Evolutionary conservation across 2,113 vertebrate genomes (phyloP), one percentile per base, ranked within the genome.

Genomic region (Argyrosomus japonicus): DNA sequence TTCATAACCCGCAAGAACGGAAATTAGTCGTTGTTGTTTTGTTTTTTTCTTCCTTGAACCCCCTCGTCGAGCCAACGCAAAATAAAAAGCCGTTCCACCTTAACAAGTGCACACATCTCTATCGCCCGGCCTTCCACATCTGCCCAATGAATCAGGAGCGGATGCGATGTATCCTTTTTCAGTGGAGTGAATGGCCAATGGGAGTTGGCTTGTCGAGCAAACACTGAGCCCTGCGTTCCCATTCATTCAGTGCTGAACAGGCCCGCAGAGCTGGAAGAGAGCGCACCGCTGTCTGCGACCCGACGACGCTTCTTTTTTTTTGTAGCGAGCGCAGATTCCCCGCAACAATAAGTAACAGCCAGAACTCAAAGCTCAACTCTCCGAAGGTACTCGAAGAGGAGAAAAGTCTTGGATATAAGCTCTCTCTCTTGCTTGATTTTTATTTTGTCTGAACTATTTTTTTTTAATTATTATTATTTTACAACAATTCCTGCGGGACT

Each of bases 101-200:
- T 96, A 95, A 95, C 21, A 21, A 32, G 63, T 23, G 90, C 87
- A 72, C 91, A 81, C 90, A 85, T 88, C 86, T 88, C 91, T 67
- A 69, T 90, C 86, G 88, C 47, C 91, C 88, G 75, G 88, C 92
- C 91, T 91, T 83, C 88, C 90, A 84, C 92, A 91, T 91, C 88
- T 92, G 94, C 87, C 95, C 95, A 95, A 95, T 94, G 94, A 93
- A 92, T 93, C 87, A 91, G 86, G 93, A 95, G 93, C 95, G 95
- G 95, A 96, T 95, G 94, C 94, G 89, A 86, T 93, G 95, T 95
- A 95, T 96, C 95, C 93, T 94, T 92, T 95, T 95, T 92, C 93
- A 95, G 92, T 58, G 89, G 77, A 48, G 82, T 87, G 84, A 92
- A 87, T 90, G 94, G 94, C 94, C 95, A 95, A 95, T 95, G 93